phyloP scores from a whole-genome alignment of 2,797 vertebrate genomes.

The Lindbergichthys nudifrons region DNA sequence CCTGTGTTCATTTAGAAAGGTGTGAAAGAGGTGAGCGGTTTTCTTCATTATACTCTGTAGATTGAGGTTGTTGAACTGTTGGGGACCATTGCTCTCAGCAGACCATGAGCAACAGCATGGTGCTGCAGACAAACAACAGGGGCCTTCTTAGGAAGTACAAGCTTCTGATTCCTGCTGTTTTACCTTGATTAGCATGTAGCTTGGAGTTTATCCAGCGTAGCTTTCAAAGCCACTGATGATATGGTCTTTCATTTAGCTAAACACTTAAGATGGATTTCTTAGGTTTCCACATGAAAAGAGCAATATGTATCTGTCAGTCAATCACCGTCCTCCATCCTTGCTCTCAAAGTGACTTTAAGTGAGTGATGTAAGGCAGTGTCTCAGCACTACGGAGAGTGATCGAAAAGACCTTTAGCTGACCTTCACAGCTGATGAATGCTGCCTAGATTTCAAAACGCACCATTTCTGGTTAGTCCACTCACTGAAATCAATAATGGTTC shows the following conservation, averaged over 20 bases:
- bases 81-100: not conserved
- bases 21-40: not conserved
- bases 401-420: constrained; percentile 63
- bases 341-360: constrained; percentile 40
- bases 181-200: not conserved
- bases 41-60: not conserved
- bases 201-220: not conserved
- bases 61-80: not conserved
- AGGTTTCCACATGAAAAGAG: constrained; percentile 22
- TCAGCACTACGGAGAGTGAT: constrained; percentile 34
- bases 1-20: too few species aligned
- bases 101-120: not conserved
- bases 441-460: constrained; percentile 60
- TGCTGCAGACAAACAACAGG: not conserved
- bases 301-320: constrained; percentile 12
- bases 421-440: constrained; percentile 53
- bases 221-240: constrained; percentile 14
- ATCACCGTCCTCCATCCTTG: not conserved
- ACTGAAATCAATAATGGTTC: constrained; percentile 69
- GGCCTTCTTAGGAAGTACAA: not conserved
- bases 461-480: constrained; percentile 44
- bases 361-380: constrained; percentile 25
- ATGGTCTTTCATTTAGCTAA: constrained; percentile 14
- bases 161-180: not conserved
- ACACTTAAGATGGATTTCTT: not conserved